phyloP scores from a whole-genome alignment of 2,797 vertebrate species.

The Trichosurus vulpecula region DNA sequence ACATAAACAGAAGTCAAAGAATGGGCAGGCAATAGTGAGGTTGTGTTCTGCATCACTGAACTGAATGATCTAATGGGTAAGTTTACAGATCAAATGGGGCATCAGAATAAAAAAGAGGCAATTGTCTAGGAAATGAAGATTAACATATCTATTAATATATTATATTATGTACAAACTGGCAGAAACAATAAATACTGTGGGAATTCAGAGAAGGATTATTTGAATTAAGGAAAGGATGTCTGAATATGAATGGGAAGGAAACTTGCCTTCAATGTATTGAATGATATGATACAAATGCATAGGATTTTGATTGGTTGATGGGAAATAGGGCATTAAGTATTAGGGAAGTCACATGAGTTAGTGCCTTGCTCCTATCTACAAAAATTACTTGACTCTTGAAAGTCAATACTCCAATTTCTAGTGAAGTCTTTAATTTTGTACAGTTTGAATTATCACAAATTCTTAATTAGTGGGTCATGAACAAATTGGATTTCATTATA shows the following conservation, averaged over 20 bases:
- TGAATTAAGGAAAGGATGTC: background rate
- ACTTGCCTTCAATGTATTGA: background rate
- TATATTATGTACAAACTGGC: background rate
- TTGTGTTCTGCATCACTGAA: background rate
- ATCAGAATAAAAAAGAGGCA: background rate
- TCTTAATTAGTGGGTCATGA: background rate
- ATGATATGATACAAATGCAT: background rate
- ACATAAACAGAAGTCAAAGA: background rate
- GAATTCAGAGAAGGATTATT: background rate
- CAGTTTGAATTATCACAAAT: conserved; percentile 28
- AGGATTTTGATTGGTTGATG: background rate
- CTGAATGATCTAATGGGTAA: background rate
- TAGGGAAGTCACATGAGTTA: background rate
- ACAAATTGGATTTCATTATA: conserved; percentile 17
- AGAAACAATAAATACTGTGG: background rate
- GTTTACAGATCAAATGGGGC: background rate
- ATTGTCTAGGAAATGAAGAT: background rate
- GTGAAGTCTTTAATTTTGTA: conserved; percentile 10
- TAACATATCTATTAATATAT: background rate
- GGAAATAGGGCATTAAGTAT: background rate
- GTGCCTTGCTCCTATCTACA: background rate
- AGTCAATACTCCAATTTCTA: background rate
- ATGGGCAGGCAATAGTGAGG: background rate
- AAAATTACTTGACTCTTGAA: conserved; percentile 11
- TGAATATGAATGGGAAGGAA: background rate